Percentiles rank a stretch among this genome's conserved stretches.
Conservation (phyloP, 2,113 vertebrate species). For the rabbit (Oryctolagus cuniculus) region DNA sequence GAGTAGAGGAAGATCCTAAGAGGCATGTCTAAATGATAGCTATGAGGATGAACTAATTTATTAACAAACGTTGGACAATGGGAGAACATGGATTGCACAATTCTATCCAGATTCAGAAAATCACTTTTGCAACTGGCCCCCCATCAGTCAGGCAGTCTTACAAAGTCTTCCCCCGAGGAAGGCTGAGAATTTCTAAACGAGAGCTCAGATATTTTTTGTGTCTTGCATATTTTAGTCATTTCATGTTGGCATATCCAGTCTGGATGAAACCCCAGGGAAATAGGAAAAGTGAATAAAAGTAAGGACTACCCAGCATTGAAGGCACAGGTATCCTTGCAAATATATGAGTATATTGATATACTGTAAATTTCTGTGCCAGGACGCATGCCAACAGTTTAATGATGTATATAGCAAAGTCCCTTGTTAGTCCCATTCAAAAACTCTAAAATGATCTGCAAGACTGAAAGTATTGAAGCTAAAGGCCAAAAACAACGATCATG, state of each 20-base stretch:
- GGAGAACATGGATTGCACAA: not conserved
- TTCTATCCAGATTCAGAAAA: conserved; percentile 42
- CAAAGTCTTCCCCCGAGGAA: not conserved
- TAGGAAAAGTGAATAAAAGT: conserved; percentile 63
- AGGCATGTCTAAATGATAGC: not conserved
- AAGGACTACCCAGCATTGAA: not conserved
- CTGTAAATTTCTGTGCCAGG: conserved; percentile 30
- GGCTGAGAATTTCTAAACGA: conserved; percentile 9
- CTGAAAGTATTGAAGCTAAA: conserved; percentile 68
- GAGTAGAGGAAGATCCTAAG: not conserved
- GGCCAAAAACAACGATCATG: conserved; percentile 78
- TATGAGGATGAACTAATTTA: conserved; percentile 14
- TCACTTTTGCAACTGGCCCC: not conserved
- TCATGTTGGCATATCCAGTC: conserved; percentile 43
- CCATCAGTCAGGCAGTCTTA: conserved; percentile 13
- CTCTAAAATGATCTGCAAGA: conserved; percentile 72
- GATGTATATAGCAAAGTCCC: conserved; percentile 19
- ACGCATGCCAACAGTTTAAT: conserved; percentile 62
- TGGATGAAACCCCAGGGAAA: conserved; percentile 55
- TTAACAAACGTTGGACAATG: not conserved
- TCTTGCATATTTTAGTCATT: conserved; percentile 63
- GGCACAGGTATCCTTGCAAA: conserved; percentile 39
- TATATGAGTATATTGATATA: not conserved
- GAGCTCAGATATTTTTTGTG: conserved; percentile 21
- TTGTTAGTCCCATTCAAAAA: conserved; percentile 74